phyloP scores from a whole-genome alignment of 2,113 vertebrate species.

The Acanthochromis polyacanthus region DNA sequence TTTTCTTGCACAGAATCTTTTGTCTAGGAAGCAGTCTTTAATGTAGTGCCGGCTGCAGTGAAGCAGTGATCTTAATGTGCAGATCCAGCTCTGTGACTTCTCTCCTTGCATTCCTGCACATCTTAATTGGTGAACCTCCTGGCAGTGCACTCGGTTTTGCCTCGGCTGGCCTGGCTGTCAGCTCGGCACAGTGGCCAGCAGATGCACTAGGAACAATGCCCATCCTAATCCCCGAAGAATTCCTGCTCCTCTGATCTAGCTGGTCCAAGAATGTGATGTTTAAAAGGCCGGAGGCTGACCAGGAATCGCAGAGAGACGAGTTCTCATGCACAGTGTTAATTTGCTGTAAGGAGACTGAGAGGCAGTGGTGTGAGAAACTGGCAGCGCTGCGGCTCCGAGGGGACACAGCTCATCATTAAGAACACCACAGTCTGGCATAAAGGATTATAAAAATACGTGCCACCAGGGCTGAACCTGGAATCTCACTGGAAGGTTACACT shows the following conservation, averaged over 20 bases:
- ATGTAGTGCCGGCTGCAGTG: conserved; percentile 4
- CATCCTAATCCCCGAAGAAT: conserved; percentile 84
- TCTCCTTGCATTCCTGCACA: conserved; percentile 73
- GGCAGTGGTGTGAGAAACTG: conserved; percentile 68
- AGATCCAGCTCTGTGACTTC: conserved; percentile 48
- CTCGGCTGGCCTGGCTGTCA: conserved; percentile 66
- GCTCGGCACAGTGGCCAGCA: conserved; percentile 69
- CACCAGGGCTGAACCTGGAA: conserved; percentile 32
- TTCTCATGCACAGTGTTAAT: conserved; percentile 72
- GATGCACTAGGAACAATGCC: conserved; percentile 79
- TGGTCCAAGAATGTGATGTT: conserved; percentile 72
- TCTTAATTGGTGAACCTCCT: conserved; percentile 74
- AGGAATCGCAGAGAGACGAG: conserved; percentile 66
- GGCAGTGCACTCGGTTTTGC: conserved; percentile 56
- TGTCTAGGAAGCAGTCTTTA: neutral
- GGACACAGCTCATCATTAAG: conserved; percentile 53
- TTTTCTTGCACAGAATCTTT: neutral
- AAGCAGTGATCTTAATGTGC: conserved; percentile 44
- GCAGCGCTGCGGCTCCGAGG: conserved; percentile 40
- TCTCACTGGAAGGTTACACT: conserved; percentile 15
- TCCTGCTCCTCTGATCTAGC: conserved; percentile 78
- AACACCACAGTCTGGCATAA: conserved; percentile 31
- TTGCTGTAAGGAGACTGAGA: conserved; percentile 60
- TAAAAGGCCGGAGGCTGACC: conserved; percentile 72
- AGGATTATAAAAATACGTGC: conserved; percentile 43